Base-by-base conservation (phyloP, 2,888 invertebrate genomes). In the Hyposoter dolosus region DNA sequence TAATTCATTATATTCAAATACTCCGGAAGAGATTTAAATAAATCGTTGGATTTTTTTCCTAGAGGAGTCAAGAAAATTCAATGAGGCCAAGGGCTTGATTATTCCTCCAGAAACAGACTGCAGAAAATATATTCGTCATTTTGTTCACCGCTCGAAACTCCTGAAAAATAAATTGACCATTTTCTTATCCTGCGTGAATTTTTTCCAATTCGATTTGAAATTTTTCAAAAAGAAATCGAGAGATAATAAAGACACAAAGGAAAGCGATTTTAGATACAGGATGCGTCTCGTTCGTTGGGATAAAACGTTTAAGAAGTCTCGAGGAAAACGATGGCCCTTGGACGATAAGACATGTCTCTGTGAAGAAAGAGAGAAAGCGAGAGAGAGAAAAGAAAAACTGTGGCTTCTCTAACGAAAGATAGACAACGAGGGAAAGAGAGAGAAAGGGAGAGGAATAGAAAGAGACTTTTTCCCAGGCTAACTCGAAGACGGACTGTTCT, bases 401-500 rank as follows among this genome's bases (percentile, higher is more conserved):
- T 74, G 45, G 77, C 50, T 63, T 74, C 60, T 72, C 32, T 68
- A 60, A n/a, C 15, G 35, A 32, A 68, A 28, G 65, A 45, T 47
- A 43, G 32, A 45, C 0, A 50, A 63, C 23, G 35, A 66, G 35
- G 35, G 17, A 69, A 45, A 68, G 35, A 75, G 53, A 63, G n/a
- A 66, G 19, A 23, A n/a, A 71, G 45, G 17, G 23, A 60, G 35
- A 71, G 47, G 50, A 40, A 56, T 23, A 68, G 60, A 53, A 40
- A 56, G 68, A 75, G 50, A 40, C 53, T 85, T 85, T 68, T 80
- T 63, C 63, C 53, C 69, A 53, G 74, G 77, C 76, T 23, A 83
- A 76, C 85, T 80, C 71, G 71, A 72, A 82, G 75, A 75, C 75
- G 79, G 71, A 82, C 82, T 71, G 17, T 69, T 23, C 75, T 63